Percentiles rank a stretch among this genome's conserved stretches.
phyloP scores from a whole-genome alignment of 2,888 invertebrate species.

The Hirtodrosophila histrioides region DNA sequence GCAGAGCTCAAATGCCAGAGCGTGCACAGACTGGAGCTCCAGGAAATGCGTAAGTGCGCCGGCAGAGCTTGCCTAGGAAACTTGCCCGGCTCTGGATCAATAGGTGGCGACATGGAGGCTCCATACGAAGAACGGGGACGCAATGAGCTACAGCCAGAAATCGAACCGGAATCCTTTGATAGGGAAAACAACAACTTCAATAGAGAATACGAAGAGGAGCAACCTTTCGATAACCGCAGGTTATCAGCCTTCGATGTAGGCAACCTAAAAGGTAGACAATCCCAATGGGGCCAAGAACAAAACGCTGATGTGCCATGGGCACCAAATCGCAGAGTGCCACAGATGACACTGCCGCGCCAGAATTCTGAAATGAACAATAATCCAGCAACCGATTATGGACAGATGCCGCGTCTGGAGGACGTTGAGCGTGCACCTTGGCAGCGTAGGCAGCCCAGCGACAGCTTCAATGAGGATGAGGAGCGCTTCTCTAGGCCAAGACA shows the following conservation, averaged over 20 bases:
- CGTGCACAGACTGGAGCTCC: constrained; percentile 41
- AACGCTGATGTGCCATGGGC: constrained; percentile 16
- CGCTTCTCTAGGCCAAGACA: constrained; percentile 3
- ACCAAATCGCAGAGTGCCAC: constrained; percentile 10
- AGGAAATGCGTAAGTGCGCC: constrained; percentile 53
- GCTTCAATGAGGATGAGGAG: constrained; percentile 12
- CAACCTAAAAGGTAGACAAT: constrained; percentile 55
- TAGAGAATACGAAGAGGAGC: constrained; percentile 25
- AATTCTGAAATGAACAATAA: neutral
- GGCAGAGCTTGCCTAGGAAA: constrained; percentile 65
- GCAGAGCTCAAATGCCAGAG: constrained; percentile 86
- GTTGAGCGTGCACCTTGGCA: constrained; percentile 88
- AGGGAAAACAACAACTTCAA: constrained; percentile 15
- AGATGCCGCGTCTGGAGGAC: constrained; percentile 40
- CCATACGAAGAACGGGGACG: constrained; percentile 24
- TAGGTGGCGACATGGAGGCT: constrained; percentile 15
- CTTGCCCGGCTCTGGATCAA: constrained; percentile 17
- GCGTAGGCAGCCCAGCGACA: constrained; percentile 65
- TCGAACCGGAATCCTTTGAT: constrained; percentile 9
- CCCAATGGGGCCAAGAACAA: constrained; percentile 28
- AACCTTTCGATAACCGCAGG: constrained; percentile 1
- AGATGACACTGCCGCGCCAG: constrained; percentile 6
- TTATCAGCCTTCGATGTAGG: constrained; percentile 47
- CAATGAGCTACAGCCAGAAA: constrained; percentile 15
- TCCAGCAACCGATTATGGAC: constrained; percentile 9